A percentile compares a stretch with the other conserved stretches of the same genome.
Conservation (phyloP, 2,797 vertebrate species). For the Crenuchus spilurus region DNA sequence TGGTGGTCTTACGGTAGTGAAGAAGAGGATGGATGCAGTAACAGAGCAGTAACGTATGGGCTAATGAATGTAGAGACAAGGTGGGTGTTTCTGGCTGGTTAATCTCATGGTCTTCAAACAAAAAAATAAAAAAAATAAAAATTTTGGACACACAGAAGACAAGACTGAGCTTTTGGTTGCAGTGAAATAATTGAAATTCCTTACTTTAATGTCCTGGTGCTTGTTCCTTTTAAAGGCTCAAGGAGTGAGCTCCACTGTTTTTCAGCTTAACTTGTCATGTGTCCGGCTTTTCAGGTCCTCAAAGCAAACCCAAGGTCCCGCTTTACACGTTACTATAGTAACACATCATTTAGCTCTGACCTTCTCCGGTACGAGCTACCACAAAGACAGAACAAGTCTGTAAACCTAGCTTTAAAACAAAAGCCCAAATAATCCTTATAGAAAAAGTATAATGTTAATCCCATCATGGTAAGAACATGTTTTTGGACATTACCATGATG, state of each 20-base stretch:
- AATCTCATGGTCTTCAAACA: too few relatives aligned
- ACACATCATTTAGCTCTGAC: constrained; percentile 54
- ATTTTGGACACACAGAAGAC: background rate
- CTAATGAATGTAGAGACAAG: too few relatives aligned
- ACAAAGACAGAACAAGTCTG: background rate
- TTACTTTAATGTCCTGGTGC: background rate
- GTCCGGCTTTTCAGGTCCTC: background rate
- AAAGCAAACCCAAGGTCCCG: background rate
- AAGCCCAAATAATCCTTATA: background rate
- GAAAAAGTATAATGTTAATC: background rate
- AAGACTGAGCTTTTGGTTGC: background rate
- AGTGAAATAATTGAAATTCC: background rate
- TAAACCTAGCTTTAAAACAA: background rate
- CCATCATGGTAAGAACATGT: too few relatives aligned
- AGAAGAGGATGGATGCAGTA: too few relatives aligned
- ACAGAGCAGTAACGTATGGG: too few relatives aligned
- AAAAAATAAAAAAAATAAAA: background rate
- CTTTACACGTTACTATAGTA: constrained; percentile 53
- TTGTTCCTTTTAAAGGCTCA: background rate
- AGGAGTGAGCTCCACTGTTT: background rate
- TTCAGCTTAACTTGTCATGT: background rate
- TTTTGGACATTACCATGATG: too few relatives aligned
- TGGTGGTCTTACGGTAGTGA: too few relatives aligned
- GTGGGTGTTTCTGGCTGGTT: too few relatives aligned
- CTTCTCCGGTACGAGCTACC: background rate